phyloP scores from a whole-genome alignment of 37 sponge, comb jelly and placozoan genomes.

The Halisarca cf. caerulea region DNA sequence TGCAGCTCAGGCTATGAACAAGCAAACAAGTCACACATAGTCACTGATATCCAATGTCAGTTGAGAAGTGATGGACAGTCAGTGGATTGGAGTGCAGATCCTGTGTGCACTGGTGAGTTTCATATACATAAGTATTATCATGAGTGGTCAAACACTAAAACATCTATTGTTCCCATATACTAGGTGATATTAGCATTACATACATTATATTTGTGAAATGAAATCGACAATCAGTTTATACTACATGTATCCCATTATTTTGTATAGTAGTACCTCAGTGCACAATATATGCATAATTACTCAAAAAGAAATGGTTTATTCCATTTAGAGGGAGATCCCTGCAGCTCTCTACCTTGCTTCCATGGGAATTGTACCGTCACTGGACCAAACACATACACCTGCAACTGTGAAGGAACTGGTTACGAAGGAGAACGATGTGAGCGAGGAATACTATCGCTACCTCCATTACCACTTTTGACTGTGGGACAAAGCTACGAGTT shows the following conservation, averaged over 20 bases:
- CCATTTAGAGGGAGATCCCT: slow-evolving; percentile 22
- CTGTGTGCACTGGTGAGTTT: background rate
- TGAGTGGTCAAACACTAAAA: no score
- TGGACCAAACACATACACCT: background rate
- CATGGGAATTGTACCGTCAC: slow-evolving; percentile 5
- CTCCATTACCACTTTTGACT: background rate
- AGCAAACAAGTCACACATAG: background rate
- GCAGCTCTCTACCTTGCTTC: background rate
- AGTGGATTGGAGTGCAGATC: slow-evolving; percentile 2
- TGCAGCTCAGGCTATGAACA: background rate
- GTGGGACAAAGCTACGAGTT: background rate
- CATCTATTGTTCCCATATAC: no score
- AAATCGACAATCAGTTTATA: no score
- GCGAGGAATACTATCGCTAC: background rate
- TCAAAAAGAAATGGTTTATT: no score
- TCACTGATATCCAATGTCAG: background rate
- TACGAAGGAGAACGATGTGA: background rate
- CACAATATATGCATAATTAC: no score
- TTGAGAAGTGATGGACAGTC: background rate
- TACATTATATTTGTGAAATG: no score
- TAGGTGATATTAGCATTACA: no score
- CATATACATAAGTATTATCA: no score
- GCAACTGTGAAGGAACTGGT: slow-evolving; percentile 12
- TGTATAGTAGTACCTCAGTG: no score
- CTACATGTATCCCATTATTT: no score